Evolutionary conservation across 2,888 invertebrate genomes (phyloP), one percentile per base, ranked within the genome.

Genomic region (Deroplatys truncata): DNA sequence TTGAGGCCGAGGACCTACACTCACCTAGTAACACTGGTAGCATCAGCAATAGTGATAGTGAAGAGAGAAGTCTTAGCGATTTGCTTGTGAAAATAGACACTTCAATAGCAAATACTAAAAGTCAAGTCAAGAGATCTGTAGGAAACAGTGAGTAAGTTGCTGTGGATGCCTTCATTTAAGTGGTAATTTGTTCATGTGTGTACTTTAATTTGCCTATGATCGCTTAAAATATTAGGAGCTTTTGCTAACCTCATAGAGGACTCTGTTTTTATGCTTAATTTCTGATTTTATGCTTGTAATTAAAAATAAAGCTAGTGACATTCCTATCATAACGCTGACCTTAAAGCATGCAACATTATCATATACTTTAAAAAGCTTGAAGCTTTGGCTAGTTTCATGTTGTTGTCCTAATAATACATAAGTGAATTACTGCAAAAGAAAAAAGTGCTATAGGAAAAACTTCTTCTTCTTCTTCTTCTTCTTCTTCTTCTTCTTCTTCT

Each of bases 1-100:
- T 90, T 89, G 88, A 85, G 20, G 90, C 90, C 43, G 91, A 91
- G 43, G 90, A 90, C 89, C 89, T 91, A 89, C 91, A 90, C 86
- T 84, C 89, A 1, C 86, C 89, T 28, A 72, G 72, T 72, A 85
- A 82, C 29, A 88, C 88, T 35, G 56, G 31, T 84, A 86, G 88
- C 43, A 86, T 83, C 35, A 89, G 89, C 56, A 88, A 87, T 85
- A 87, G 86, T 25, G 91, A 90, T 25, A 90, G 88, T 91, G 96
- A 96, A 92, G 96, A 97, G 93, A 95, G 95, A 92, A 96, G 95
- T 92, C 96, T 97, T 92, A 96, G 96, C 92, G 97, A 97, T 92
- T 98, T 97, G 93, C 95, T 98, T 91, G 97, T 95, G 92, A 96
- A 97, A 95, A 96, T 98, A 92, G 98, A 98, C 94, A 96, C 96